Evolutionary conservation across 2,888 invertebrate species (phyloP).

Genomic region (Unio delphinus): DNA sequence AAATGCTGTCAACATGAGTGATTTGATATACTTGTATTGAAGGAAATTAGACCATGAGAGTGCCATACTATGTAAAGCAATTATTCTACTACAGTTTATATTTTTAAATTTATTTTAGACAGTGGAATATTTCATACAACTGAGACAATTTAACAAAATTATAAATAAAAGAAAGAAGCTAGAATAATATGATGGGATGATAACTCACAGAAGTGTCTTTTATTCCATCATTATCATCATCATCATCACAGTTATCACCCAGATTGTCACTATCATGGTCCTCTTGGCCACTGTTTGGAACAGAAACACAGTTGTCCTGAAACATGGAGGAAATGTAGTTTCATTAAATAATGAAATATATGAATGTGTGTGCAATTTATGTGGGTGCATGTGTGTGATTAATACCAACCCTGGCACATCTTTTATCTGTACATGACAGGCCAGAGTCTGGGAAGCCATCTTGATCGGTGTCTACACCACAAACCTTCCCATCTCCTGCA

Average conservation of each 20-base stretch:
- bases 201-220: slow-evolving; percentile 68
- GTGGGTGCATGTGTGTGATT: no score
- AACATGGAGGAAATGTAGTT: not conserved
- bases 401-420: slow-evolving; percentile 32
- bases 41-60: no score
- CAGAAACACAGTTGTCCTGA: slow-evolving; percentile 85
- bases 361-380: not conserved
- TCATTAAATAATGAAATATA: not conserved
- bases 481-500: slow-evolving; percentile 58
- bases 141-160: no score
- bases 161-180: not conserved
- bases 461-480: slow-evolving; percentile 55
- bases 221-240: slow-evolving; percentile 54
- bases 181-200: no score
- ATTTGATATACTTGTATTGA: no score
- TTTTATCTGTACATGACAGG: slow-evolving; percentile 37
- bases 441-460: slow-evolving; percentile 51
- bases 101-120: no score
- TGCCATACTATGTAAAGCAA: no score
- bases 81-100: no score
- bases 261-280: slow-evolving; percentile 49
- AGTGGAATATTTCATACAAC: no score
- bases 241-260: slow-evolving; percentile 56
- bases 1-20: no score
- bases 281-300: slow-evolving; percentile 86